Conservation (phyloP, 2,113 vertebrate species). For the Halcyon senegalensis region DNA sequence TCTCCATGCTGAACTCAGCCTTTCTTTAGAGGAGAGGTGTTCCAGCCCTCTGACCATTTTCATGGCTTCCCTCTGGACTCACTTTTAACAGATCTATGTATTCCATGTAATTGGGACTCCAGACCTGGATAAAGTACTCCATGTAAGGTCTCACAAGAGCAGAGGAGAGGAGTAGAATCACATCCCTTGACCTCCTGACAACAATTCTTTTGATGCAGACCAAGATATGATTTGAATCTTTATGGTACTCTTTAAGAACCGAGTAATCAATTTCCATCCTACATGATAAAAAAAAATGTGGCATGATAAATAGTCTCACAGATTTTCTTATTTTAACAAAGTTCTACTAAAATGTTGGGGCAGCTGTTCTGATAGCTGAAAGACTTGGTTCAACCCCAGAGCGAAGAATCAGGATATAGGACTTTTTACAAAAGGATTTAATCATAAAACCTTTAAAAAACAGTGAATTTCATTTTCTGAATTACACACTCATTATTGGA, state of each 20-base stretch:
- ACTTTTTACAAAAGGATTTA: not conserved
- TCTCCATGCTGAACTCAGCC: not conserved
- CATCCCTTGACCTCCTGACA: not conserved
- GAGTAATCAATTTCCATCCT: not conserved
- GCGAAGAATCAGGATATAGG: not conserved
- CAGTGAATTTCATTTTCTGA: not conserved
- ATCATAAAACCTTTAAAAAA: not conserved
- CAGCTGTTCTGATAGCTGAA: not conserved
- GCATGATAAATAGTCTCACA: not conserved
- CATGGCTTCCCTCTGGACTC: fast-evolving
- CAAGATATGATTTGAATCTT: not conserved
- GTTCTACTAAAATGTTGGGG: not conserved
- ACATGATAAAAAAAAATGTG: not conserved
- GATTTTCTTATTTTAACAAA: not conserved
- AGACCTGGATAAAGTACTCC: fast-evolving
- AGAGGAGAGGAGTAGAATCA: not conserved
- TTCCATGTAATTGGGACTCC: too few relatives aligned
- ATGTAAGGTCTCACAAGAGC: not conserved
- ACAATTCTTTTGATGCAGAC: not conserved
- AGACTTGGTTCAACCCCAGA: not conserved
- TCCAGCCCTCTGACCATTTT: not conserved
- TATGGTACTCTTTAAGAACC: not conserved
- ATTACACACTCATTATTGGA: not conserved
- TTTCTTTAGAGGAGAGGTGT: not conserved
- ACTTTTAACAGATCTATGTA: not conserved